Percentiles rank a stretch among this genome's conserved stretches.
Evolutionary conservation across 1,140 invertebrate genomes (phyloP).

Genomic region (Aphaenogaster floridana): DNA sequence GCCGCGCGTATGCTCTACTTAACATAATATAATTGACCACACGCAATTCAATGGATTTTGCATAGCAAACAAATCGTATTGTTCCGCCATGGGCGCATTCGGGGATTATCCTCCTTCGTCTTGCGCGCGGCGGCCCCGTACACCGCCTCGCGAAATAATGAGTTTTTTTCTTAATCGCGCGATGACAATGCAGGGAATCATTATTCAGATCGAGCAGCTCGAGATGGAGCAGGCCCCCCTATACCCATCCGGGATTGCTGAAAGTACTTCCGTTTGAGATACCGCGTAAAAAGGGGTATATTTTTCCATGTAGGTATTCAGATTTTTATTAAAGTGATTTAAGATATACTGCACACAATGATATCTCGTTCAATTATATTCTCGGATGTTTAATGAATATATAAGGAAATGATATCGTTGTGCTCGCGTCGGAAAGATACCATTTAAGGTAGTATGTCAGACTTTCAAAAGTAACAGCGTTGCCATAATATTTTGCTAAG

Average conservation of each 20-base stretch:
- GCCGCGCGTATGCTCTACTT: conserved; percentile 77
- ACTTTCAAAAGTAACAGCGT: too few relatives aligned
- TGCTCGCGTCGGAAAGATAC: background rate
- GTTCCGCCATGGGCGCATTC: conserved; percentile 44
- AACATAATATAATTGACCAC: conserved; percentile 81
- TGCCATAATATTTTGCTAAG: too few relatives aligned
- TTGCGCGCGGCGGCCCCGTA: background rate
- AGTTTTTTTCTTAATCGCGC: conserved; percentile 41
- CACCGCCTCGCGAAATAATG: conserved; percentile 48
- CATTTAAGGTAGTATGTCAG: background rate
- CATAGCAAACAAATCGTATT: conserved; percentile 75
- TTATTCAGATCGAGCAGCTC: conserved; percentile 43
- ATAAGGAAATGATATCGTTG: background rate
- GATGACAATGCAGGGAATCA: conserved; percentile 47
- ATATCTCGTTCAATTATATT: background rate
- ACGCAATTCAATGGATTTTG: conserved; percentile 77
- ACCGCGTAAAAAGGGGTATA: background rate
- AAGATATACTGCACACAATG: background rate
- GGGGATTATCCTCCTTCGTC: conserved; percentile 38
- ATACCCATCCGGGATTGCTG: background rate
- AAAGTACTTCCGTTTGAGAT: background rate
- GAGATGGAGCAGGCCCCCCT: background rate
- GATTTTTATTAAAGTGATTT: background rate
- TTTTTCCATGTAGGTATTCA: background rate
- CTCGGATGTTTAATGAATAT: background rate